These are phyloP conservation scores for Tribolium freemani DNA, from an alignment of 2,888 invertebrate genomes.

Conservation along the genomic window DNA sequence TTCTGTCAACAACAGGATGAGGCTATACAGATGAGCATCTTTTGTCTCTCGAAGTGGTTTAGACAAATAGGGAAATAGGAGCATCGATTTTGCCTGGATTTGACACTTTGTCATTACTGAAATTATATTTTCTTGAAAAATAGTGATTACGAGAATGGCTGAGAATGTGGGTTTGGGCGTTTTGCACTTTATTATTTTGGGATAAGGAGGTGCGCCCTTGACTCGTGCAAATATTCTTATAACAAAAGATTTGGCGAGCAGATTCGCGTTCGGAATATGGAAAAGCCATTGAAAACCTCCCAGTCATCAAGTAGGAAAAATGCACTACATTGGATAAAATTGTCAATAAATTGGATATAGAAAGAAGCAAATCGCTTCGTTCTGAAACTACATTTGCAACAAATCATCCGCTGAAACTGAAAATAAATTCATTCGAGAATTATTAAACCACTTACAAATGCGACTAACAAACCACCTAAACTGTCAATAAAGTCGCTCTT, in stretches of 20 bases:
- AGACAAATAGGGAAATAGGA: constrained; percentile 9
- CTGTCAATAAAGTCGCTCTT: constrained; percentile 1
- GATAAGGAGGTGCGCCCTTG: too few relatives aligned
- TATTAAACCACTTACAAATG: constrained; percentile 14
- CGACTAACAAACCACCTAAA: neutral
- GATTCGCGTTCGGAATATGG: constrained; percentile 17
- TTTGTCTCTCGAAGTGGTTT: constrained; percentile 30
- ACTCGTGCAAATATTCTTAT: neutral
- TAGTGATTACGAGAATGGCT: neutral
- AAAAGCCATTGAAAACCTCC: constrained; percentile 30
- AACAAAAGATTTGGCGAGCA: constrained; percentile 7
- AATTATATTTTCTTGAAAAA: neutral
- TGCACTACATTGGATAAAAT: constrained; percentile 40
- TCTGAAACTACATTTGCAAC: constrained; percentile 39
- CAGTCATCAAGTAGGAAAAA: constrained; percentile 38
- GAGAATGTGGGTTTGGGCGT: too few relatives aligned
- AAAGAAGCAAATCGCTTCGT: constrained; percentile 35
- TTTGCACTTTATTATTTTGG: too few relatives aligned
- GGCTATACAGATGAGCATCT: constrained; percentile 26
- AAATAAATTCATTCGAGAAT: constrained; percentile 19
- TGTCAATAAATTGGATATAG: constrained; percentile 41
- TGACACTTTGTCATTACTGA: constrained; percentile 26
- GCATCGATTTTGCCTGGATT: constrained; percentile 20
- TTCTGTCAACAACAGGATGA: constrained; percentile 36
- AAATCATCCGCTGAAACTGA: constrained; percentile 29